Evolutionary conservation across 2,888 invertebrate genomes (phyloP), one percentile per base, ranked within the genome.

Genomic region (Nasonia oneida): DNA sequence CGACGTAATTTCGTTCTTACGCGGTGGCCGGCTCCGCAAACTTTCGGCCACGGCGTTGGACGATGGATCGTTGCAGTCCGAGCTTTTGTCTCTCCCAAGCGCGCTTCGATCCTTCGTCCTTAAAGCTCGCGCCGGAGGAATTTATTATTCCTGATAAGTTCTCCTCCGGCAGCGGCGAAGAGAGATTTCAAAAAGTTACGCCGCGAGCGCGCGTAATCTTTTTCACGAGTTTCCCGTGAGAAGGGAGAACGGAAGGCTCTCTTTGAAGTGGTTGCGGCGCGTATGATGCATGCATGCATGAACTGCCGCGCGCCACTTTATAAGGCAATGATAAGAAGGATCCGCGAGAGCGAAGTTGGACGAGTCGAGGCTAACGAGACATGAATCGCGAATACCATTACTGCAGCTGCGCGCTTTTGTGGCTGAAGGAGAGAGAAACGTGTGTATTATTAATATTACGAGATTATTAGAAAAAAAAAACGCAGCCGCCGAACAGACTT

Each of bases 131-230:
- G 23, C 23, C 23, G 23, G 23, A 29, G 84, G 88, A 90, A 91
- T 91, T 91, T 91, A 90, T 90, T 91, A 91, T 91, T 89, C 90
- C 84, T 89, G 90, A 91, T 91, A 91, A 90, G 87, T 89, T 89
- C 86, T 87, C 89, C 87, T 47, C 82, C 81, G 77, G 12, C 23
- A 18, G 42, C 47, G n/a, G 23, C 29, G n/a, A 18, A 64, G 85
- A 84, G 42, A 70, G 81, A n/a, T 74, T 78, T 23, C 33, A 75
- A 50, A 79, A 75, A 82, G 84, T 81, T 85, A 83, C 61, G 77
- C 18, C 75, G n/a, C 57, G 57, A 61, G 57, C 77, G 76, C 81
- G 71, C 76, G 70, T 82, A 86, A 87, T 86, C 82, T 84, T 86
- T 87, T 80, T 64, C 82, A 64, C 85, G 85, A 87, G 78, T 86